Conservation (phyloP, 2,888 invertebrate species). For the Brachyptera risi region DNA sequence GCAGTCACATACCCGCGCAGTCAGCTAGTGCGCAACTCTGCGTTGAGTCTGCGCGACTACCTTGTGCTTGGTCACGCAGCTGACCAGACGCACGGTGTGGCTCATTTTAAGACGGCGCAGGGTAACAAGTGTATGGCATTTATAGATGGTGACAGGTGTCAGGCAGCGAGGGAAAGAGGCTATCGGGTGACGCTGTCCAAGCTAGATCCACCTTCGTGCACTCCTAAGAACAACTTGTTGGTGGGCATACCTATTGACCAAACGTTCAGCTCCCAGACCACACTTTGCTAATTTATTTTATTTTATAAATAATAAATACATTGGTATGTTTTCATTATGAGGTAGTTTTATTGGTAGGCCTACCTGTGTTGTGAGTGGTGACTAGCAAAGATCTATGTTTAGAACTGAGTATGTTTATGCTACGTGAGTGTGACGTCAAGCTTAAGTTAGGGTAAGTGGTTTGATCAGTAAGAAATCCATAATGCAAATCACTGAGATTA, state of each 20-base stretch:
- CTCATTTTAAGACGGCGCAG: constrained; percentile 64
- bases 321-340: too few relatives aligned
- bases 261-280: not conserved
- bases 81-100: constrained; percentile 79
- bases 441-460: too few relatives aligned
- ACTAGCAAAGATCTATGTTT: too few relatives aligned
- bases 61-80: constrained; percentile 83
- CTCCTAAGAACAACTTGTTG: constrained; percentile 87
- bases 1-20: constrained; percentile 81
- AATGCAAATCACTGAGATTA: too few relatives aligned
- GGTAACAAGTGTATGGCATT: constrained; percentile 84
- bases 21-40: constrained; percentile 37
- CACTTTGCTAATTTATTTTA: not conserved
- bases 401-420: too few relatives aligned
- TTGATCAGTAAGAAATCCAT: too few relatives aligned
- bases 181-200: constrained; percentile 73
- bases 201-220: constrained; percentile 75
- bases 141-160: constrained; percentile 80
- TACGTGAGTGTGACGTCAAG: too few relatives aligned
- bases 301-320: not conserved
- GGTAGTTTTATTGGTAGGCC: too few relatives aligned
- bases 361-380: too few relatives aligned
- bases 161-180: constrained; percentile 68
- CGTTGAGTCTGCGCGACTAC: constrained; percentile 55
- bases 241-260: constrained; percentile 56